Base-by-base conservation (phyloP, 2,797 vertebrate species). In the Macroramphosus scolopax region DNA sequence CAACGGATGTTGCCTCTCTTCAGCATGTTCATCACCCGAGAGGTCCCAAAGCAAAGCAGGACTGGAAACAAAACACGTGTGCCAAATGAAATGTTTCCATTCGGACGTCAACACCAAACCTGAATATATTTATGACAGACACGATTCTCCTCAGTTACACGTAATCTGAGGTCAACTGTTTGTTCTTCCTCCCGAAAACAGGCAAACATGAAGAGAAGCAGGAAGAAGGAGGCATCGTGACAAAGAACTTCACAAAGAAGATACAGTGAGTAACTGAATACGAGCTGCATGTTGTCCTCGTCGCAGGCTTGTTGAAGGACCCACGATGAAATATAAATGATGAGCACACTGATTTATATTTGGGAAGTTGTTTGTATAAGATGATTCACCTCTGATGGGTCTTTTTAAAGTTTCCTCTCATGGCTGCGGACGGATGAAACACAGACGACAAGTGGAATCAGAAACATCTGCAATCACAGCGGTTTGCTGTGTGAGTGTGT, bases 191-290 rank as follows among this genome's bases (percentile, higher is more conserved):
- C 24, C 53, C n/a, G n/a, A n/a, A 12, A 54, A 48, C 86, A 98
- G 95, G 96, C 51, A 97, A 95, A 76, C 96, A 98, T 0, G 96
- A 98, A 78, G 96, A 98, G 82, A 95, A 95, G 72, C 96, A 98
- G 65, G 91, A 94, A 9, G 94, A 98, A 84, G 96, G 96, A 11
- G 94, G 96, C 30, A 97, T 97, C 1, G 94, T 98, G 53, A 97
- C 95, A 51, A 98, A 98, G 91, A 98, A 98, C 80, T 98, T 98
- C 89, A 98, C 95, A 45, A 98, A 98, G 90, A 98, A 98, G 89
- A 96, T 98, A 81, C 96, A 98, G 96, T 98, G 82, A 91, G 96
- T 95, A 4, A 5, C 12, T 24, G n/a, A 9, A 8, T 4, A 5
- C 10, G 17, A 39, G 45, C 43, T 37, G 22, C 8, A 15, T 18